Conservation (phyloP, 2,888 invertebrate species). For the Isotomurus palustris region DNA sequence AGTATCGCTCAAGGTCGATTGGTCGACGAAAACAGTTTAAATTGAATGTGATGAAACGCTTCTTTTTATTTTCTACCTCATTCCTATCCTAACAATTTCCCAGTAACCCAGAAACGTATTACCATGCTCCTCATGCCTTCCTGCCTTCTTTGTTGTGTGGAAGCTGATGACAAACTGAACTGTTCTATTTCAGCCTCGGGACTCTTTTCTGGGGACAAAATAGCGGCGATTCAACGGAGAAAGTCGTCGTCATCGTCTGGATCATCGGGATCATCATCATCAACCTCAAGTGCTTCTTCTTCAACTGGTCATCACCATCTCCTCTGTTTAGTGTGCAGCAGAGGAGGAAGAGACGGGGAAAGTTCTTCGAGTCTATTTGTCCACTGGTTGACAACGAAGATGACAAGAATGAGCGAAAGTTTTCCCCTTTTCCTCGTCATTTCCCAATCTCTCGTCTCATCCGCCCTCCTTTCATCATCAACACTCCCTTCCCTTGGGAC, state of each 20-base stretch:
- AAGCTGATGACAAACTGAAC: too few relatives aligned
- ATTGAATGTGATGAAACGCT: too few relatives aligned
- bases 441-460: slow-evolving; percentile 15
- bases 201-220: slow-evolving; percentile 69
- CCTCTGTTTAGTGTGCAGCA: neutral
- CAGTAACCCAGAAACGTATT: too few relatives aligned
- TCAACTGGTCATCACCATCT: neutral
- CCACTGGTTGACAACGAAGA: slow-evolving; percentile 6
- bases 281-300: slow-evolving; percentile 1
- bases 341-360: slow-evolving; percentile 12
- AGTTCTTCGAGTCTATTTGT: slow-evolving; percentile 3
- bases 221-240: slow-evolving; percentile 80
- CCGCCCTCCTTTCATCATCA: neutral
- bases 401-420: slow-evolving; percentile 19
- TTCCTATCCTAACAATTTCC: too few relatives aligned
- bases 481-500: too few relatives aligned
- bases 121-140: too few relatives aligned
- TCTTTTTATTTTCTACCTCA: too few relatives aligned
- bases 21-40: too few relatives aligned
- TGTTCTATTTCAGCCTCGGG: slow-evolving; percentile 38
- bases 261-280: neutral
- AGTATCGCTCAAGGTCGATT: too few relatives aligned
- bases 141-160: too few relatives aligned
- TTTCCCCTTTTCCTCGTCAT: slow-evolving; percentile 26
- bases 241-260: slow-evolving; percentile 53